Evolutionary conservation across 2,797 vertebrate species (phyloP).

Genomic region (Sebastolobus altivelis): DNA sequence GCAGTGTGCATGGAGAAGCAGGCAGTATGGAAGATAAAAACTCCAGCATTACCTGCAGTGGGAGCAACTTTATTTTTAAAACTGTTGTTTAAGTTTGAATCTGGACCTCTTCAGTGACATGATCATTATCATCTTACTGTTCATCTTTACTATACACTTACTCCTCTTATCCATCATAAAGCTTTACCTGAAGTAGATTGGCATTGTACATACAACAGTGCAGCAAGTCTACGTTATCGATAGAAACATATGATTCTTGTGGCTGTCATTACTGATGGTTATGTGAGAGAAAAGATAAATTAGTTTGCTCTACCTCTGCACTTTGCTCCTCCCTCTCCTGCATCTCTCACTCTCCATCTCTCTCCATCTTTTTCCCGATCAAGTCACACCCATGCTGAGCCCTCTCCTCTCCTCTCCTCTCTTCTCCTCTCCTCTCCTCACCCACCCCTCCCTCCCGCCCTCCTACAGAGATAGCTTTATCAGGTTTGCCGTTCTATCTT

Average conservation of each 20-base stretch:
- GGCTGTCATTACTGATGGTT: constrained; percentile 37
- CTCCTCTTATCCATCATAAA: neutral
- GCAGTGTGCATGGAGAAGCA: neutral
- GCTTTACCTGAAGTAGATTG: neutral
- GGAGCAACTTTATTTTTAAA: neutral
- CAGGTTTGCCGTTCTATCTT: constrained; percentile 28
- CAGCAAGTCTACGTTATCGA: neutral
- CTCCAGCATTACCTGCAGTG: neutral
- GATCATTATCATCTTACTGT: neutral
- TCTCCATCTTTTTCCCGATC: constrained; percentile 32
- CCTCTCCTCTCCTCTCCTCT: constrained; percentile 38
- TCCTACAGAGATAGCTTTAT: constrained; percentile 30
- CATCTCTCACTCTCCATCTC: constrained; percentile 37
- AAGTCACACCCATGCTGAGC: constrained; percentile 59
- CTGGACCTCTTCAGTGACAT: neutral
- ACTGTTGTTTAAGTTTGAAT: neutral
- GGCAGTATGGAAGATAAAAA: neutral
- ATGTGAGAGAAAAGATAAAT: constrained; percentile 47
- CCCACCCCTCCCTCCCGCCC: constrained; percentile 36
- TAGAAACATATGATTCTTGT: neutral
- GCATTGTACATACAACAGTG: neutral
- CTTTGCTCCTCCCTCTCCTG: constrained; percentile 69
- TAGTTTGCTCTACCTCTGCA: constrained; percentile 56
- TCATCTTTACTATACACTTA: neutral
- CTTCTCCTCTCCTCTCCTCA: constrained; percentile 29